phyloP scores from a whole-genome alignment of 2,888 invertebrate genomes.

The Conchocele bisecta region DNA sequence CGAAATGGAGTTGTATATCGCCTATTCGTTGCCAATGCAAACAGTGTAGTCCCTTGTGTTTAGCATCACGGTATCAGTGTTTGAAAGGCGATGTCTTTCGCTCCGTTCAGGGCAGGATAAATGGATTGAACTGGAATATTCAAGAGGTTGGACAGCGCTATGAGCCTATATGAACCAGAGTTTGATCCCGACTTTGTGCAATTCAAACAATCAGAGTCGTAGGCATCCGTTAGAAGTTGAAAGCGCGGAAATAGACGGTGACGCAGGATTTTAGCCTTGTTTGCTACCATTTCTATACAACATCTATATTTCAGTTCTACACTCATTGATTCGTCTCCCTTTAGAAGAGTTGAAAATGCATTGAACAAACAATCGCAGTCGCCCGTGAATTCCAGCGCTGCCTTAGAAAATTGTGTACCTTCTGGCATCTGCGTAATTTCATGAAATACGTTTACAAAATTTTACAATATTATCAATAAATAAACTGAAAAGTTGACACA shows the following conservation, averaged over 20 bases:
- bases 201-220: background rate
- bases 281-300: constrained; percentile 23
- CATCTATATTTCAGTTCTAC: constrained; percentile 26
- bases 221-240: constrained; percentile 1
- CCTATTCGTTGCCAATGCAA: too few species aligned
- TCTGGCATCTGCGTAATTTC: too few species aligned
- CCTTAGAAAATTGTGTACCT: too few species aligned
- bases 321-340: constrained; percentile 27
- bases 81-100: too few species aligned
- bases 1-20: too few species aligned
- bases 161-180: constrained; percentile 16
- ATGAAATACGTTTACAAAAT: too few species aligned
- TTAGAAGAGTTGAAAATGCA: constrained; percentile 18
- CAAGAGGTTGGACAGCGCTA: constrained; percentile 24
- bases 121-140: constrained; percentile 13
- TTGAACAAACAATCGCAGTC: constrained; percentile 38
- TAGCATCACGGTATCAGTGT: too few species aligned
- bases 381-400: constrained; percentile 3
- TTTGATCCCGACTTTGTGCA: constrained; percentile 18
- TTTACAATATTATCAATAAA: too few species aligned
- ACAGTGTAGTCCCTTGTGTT: too few species aligned
- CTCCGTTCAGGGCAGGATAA: constrained; percentile 24
- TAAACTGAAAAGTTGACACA: too few species aligned
- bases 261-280: background rate
- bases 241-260: constrained; percentile 8